Base-by-base conservation (phyloP, 2,888 invertebrate genomes). In the Yponomeuta evonymella region DNA sequence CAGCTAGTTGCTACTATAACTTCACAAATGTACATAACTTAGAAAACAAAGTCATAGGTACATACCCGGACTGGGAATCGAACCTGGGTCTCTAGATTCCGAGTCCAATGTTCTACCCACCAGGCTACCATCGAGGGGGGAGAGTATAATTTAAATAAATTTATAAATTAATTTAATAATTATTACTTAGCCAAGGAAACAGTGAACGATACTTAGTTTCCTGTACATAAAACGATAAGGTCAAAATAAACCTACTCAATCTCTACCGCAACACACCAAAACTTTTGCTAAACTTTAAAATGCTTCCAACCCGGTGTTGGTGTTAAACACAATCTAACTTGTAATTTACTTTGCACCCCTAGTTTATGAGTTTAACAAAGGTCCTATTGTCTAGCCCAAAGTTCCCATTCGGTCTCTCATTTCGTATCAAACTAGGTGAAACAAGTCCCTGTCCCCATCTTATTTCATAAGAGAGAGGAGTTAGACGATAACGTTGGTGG, bases 331-430 rank as follows among this genome's bases (percentile, higher is more conserved):
- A 58, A 58, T 15, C 64, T 64, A 64, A 64, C 64, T 64, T 29
- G 64, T 29, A 64, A 64, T 64, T 29, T 8, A 64, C 29, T 64
- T 64, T 30, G 29, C 64, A 64, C 64, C 29, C 29, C 29, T 23
- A 64, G 64, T 64, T 64, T 30, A 64, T 30, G 64, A 64, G 51
- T 58, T 3, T 29, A 9, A 64, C 64, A 64, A 64, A 64, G 64
- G 29, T 29, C 23, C 64, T 64, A 29, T 64, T 64, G 51, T 58
- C 51, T 58, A 58, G 51, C 15, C 15, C 51, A 8, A 15, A 15
- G 2, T 58, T 15, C 12, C 3, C 12, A 12, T 15, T 58, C 15
- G 8, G 51, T 12, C 51, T 15, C 51, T 15, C 12, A 58, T 15
- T 58, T 15, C 1, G 51, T 58, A 58, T 58, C 8, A 12, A 15